Base-by-base conservation (phyloP, 2,113 vertebrate genomes). In the Nannobrachium achirus region DNA sequence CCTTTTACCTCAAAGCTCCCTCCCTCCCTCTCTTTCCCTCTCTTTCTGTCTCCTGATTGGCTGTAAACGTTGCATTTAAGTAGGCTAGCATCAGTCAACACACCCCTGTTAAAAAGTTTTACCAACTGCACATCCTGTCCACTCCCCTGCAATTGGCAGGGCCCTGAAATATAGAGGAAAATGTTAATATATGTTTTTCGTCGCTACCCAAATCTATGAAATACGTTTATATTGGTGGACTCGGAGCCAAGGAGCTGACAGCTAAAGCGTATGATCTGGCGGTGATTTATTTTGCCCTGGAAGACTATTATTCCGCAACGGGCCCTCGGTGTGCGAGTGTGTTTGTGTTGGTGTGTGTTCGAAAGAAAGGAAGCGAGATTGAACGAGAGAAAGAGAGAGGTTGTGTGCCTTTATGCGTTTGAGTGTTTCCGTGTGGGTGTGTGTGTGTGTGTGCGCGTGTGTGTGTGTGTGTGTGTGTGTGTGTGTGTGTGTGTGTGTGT, bases 281-380 rank as follows among this genome's bases (percentile, higher is more conserved):
- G 10, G 56, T 87, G 86, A 90, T 90, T 90, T 85, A 88, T 86
- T 86, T 81, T 44, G 76, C 81, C 89, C 82, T 67, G 74, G 85
- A 88, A 83, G 78, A 45, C 19, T 79, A 85, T 80, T 89, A 87
- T 79, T 81, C 59, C 61, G 18, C 8, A 78, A 74, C 13, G 10
- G 52, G 20, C 18, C 20, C 52, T 11, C 3, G 20, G 19, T 55
- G 10, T 33, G 20, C 10, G 52, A 25, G 10, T 55, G 52, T 58
- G 39, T 42, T 84, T 82, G 78, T 77, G 74, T 85, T 33, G 6
- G 25, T 33, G 25, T 33, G 3, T 33, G 25, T 33, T 33, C 25
- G 25, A 33, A 33, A 33, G 25, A 33, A 33, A 33, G 25, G 2
- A 33, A 33, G 25, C 25, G 6, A 33, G 1, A 33, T 33, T 33